Evolutionary conservation across 2,888 invertebrate genomes (phyloP).

Genomic region (Tromatobia lineatoria): DNA sequence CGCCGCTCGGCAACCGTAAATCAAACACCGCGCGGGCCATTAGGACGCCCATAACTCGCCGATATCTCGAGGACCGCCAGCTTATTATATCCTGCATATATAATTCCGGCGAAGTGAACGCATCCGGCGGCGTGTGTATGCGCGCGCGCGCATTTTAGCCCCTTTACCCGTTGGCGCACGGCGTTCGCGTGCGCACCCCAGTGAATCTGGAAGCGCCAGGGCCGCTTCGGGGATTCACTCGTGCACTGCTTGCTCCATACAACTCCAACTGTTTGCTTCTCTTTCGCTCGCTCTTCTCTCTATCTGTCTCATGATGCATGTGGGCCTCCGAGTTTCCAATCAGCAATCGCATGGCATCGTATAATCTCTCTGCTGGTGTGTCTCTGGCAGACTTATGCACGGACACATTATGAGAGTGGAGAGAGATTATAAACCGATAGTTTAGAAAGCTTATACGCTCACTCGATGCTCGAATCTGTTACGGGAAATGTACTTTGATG

Average conservation of each 20-base stretch:
- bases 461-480: conserved; percentile 1
- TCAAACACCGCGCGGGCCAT: conserved; percentile 83
- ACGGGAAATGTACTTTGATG: neutral
- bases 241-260: conserved; percentile 29
- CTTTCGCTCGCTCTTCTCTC: conserved; percentile 36
- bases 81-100: conserved; percentile 85
- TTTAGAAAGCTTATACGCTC: conserved; percentile 54
- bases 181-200: conserved; percentile 47
- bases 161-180: neutral
- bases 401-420: conserved; percentile 61
- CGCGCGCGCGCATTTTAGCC: neutral
- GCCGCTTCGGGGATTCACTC: conserved; percentile 63
- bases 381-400: neutral
- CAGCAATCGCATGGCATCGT: conserved; percentile 64
- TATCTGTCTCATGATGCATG: conserved; percentile 53
- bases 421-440: conserved; percentile 61
- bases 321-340: conserved; percentile 61
- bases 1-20: conserved; percentile 78
- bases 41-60: conserved; percentile 84
- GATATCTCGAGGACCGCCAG: conserved; percentile 84
- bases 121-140: conserved; percentile 63
- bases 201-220: conserved; percentile 48
- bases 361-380: conserved; percentile 49
- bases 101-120: conserved; percentile 79
- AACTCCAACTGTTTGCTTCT: conserved; percentile 17